Evolutionary conservation across 2,888 invertebrate genomes (phyloP).

Genomic region (Phania funesta): DNA sequence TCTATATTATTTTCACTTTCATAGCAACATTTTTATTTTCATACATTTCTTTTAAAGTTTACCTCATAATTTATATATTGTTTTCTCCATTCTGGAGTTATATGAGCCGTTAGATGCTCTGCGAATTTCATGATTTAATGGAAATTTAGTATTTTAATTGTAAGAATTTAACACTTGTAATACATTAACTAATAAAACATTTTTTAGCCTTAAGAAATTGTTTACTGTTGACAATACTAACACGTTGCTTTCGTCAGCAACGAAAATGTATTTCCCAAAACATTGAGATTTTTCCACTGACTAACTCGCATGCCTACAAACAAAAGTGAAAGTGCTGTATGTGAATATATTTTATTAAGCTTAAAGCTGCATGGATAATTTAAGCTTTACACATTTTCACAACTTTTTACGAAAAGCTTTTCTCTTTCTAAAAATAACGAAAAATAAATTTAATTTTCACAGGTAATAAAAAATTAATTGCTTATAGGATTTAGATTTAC

Average conservation of each 20-base stretch:
- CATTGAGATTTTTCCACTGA: constrained; percentile 54
- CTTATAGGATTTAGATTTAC: too few relatives aligned
- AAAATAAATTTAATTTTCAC: background rate
- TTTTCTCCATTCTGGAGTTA: constrained; percentile 96
- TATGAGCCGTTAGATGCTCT: constrained; percentile 92
- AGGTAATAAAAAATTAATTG: too few relatives aligned
- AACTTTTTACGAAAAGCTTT: constrained; percentile 24
- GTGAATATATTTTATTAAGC: constrained; percentile 6
- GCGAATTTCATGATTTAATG: constrained; percentile 89
- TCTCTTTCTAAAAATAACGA: background rate
- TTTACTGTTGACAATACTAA: constrained; percentile 40
- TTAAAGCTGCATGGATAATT: background rate
- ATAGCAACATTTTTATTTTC: background rate
- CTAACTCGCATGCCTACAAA: constrained; percentile 31
- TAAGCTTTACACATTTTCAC: background rate
- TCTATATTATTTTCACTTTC: constrained; percentile 69
- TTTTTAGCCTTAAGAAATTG: background rate
- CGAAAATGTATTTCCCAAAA: constrained; percentile 61
- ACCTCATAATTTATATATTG: constrained; percentile 90
- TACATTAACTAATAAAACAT: constrained; percentile 50
- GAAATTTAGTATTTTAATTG: constrained; percentile 8
- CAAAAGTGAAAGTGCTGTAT: constrained; percentile 38
- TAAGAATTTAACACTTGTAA: constrained; percentile 20
- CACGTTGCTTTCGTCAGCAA: constrained; percentile 24
- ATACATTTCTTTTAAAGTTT: constrained; percentile 36